Evolutionary conservation across 2,113 vertebrate species (phyloP), one percentile per base, ranked within the genome.

Genomic region (Struthio camelus): DNA sequence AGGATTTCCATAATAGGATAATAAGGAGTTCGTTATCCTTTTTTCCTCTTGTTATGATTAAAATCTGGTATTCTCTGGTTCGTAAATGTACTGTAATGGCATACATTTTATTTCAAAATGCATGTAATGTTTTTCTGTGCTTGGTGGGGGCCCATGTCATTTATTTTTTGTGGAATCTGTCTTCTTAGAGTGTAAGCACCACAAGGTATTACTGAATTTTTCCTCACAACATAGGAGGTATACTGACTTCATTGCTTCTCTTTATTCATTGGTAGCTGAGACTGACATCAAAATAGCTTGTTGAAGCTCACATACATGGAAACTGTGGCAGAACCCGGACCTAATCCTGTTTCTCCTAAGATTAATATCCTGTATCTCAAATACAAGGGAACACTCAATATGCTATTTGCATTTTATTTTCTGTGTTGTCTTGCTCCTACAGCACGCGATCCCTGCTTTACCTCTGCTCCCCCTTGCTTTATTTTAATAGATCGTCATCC

Each of bases 1-100:
- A 51, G 53, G 28, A 20, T 70, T 89, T 78, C 69, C 77, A 30
- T 70, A 16, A 34, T 64, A 16, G 51, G 73, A 89, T 59, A 28
- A 27, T 0, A 36, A 46, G 5, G 40, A 61, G 77, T 73, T 53
- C 69, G 77, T 73, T 36, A 77, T 44, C 53, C 61, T 1, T n/a
- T 88, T 85, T 96, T 64, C 15, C 27, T 62, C 44, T 36, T 86
- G 30, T 44, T 90, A 5, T 75, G 59, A 86, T 28, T 59, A 84
- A 80, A 64, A 75, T 36, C 32, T 72, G 36, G 2, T 85, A 24
- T 70, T 84, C 15, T 38, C 32, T 66, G 25, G 25, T 56, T 80
- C 48, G 70, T 93, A 36, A 23, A 42, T 87, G 91, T 75, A 78
- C 15, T 89, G 65, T 62, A 51, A 11, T 30, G 23, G 27, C 51